Conservation (phyloP, 2,888 invertebrate genomes). For the Teleiodes luculella region DNA sequence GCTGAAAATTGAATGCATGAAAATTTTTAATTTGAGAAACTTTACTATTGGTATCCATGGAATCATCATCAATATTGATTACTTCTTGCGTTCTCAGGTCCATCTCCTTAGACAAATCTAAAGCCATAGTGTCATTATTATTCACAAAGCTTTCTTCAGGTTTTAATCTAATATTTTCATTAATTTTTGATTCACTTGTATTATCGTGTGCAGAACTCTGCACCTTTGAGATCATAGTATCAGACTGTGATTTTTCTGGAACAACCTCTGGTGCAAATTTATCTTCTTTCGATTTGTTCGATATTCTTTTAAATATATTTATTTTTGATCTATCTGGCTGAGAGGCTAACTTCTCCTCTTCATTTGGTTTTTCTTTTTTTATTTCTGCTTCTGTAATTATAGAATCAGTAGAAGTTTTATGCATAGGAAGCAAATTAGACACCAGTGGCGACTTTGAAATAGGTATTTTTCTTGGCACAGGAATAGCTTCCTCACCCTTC, state of each 20-base stretch:
- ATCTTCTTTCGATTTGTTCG: conserved; percentile 85
- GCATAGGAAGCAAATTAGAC: conserved; percentile 55
- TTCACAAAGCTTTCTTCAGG: conserved; percentile 65
- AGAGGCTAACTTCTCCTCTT: conserved; percentile 81
- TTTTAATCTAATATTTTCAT: conserved; percentile 54
- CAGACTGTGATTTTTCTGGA: conserved; percentile 61
- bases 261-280: conserved; percentile 65
- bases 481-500: conserved; percentile 63
- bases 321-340: conserved; percentile 92
- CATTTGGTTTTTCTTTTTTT: conserved; percentile 73
- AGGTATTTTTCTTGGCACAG: conserved; percentile 71
- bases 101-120: conserved; percentile 72
- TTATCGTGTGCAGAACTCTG: conserved; percentile 55
- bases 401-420: conserved; percentile 53
- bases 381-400: conserved; percentile 60
- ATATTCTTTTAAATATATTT: conserved; percentile 92
- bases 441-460: conserved; percentile 71
- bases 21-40: conserved; percentile 39
- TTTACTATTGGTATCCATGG: conserved; percentile 56
- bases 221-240: conserved; percentile 66
- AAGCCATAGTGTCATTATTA: conserved; percentile 72
- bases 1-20: too few species aligned
- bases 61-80: conserved; percentile 72
- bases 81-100: conserved; percentile 73
- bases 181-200: conserved; percentile 44